A percentile compares a stretch with the other conserved stretches of the same genome.
These are phyloP conservation scores for Chloroceryle inda DNA, from an alignment of 2,797 vertebrate species.

Conservation along the genomic window DNA sequence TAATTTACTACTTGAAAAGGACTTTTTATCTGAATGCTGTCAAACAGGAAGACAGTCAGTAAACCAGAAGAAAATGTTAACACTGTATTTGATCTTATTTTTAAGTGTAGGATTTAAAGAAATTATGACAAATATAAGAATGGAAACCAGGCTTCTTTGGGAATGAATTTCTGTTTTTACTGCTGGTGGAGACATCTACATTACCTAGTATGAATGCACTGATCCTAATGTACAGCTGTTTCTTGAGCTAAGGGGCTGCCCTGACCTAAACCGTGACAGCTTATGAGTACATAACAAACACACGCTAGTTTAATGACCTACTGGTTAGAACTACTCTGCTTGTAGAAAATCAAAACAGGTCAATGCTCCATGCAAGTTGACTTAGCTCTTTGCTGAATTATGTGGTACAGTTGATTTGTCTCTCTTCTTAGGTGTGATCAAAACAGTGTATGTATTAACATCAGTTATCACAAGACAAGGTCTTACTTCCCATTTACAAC, in stretches of 20 bases:
- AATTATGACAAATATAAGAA: neutral
- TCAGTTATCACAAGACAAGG: neutral
- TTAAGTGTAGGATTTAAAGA: slow-evolving; percentile 55
- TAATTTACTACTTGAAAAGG: slow-evolving; percentile 81
- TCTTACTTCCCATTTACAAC: neutral
- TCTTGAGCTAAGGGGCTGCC: neutral
- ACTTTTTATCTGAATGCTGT: slow-evolving; percentile 62
- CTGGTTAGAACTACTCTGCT: neutral
- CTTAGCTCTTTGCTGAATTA: neutral
- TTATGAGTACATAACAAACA: neutral
- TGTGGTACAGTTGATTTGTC: neutral
- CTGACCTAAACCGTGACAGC: too few relatives aligned
- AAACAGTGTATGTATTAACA: neutral
- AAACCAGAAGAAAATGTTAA: slow-evolving; percentile 56
- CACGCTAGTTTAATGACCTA: neutral
- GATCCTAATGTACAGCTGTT: neutral
- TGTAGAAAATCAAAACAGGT: neutral
- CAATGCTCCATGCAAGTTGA: neutral
- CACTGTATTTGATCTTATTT: slow-evolving; percentile 63
- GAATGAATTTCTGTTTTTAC: neutral
- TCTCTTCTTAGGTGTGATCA: neutral
- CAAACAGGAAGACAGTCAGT: slow-evolving; percentile 53
- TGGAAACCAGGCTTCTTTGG: neutral
- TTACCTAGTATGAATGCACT: neutral
- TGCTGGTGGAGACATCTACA: neutral